These are phyloP conservation scores for Petrocephalus schoutedeni DNA, from an alignment of 2,797 vertebrate genomes.

Conservation along the genomic window DNA sequence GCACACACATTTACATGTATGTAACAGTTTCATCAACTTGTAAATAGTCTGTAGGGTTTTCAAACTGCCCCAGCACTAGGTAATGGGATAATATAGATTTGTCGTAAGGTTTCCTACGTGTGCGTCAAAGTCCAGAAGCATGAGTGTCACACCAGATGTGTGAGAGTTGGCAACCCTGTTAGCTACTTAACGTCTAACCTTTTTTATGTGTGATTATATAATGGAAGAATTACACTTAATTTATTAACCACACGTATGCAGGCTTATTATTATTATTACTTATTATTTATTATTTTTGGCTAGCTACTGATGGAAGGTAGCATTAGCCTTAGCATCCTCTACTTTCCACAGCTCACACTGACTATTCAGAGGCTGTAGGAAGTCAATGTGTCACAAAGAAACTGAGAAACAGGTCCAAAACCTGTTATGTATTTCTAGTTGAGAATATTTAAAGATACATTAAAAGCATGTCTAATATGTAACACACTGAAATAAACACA, in stretches of 20 bases:
- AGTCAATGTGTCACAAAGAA: not conserved
- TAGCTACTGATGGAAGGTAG: not conserved
- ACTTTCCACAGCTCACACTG: not conserved
- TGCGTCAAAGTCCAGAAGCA: no score
- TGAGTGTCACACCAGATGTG: no score
- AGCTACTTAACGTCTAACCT: not conserved
- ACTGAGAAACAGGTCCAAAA: not conserved
- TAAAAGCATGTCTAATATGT: not conserved
- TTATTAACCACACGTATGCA: not conserved
- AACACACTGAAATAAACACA: not conserved
- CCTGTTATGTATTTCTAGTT: not conserved
- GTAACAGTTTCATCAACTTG: no score
- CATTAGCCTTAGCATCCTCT: not conserved
- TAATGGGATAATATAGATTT: no score
- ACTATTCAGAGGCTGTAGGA: not conserved
- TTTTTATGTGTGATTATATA: not conserved
- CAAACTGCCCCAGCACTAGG: no score
- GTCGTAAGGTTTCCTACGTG: no score
- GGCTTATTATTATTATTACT: not conserved
- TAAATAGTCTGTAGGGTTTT: no score
- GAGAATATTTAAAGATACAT: not conserved
- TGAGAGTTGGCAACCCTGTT: no score
- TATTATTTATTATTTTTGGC: not conserved
- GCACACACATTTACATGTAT: no score
- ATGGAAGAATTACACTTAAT: not conserved